phyloP scores from a whole-genome alignment of 2,797 vertebrate species.

The Acropternis orthonyx region DNA sequence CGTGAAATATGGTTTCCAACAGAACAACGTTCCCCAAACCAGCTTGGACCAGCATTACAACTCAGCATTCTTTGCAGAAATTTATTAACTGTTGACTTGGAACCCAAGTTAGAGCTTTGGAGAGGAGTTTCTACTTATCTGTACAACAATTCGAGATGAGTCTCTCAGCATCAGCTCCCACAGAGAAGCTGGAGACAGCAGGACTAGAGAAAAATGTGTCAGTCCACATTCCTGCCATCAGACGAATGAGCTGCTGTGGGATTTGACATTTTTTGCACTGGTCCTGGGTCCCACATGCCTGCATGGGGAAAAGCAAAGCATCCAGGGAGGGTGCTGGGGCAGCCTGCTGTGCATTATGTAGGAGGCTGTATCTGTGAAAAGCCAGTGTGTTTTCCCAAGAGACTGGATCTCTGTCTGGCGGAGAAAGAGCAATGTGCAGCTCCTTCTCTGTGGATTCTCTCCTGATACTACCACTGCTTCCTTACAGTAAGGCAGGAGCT shows the following conservation, averaged over 20 bases:
- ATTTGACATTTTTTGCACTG: neutral
- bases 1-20: slow-evolving; percentile 31
- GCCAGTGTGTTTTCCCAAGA: neutral
- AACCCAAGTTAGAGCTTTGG: neutral
- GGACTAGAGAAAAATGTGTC: neutral
- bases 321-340: neutral
- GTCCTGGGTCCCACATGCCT: neutral
- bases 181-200: neutral
- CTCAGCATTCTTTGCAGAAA: neutral
- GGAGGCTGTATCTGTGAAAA: neutral
- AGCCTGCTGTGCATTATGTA: neutral
- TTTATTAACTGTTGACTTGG: slow-evolving; percentile 4
- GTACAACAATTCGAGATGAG: neutral
- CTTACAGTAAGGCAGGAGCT: neutral
- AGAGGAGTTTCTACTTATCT: neutral
- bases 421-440: neutral
- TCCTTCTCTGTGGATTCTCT: neutral
- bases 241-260: rapidly evolving
- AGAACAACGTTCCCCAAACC: slow-evolving; percentile 5
- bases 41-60: neutral
- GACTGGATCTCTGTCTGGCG: neutral
- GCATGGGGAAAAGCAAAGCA: neutral
- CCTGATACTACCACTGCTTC: neutral
- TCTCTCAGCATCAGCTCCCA: neutral
- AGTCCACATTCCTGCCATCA: neutral